These are phyloP conservation scores for Grammomys dolichurus DNA, from an alignment of 2,113 vertebrate genomes.

Conservation along the genomic window DNA sequence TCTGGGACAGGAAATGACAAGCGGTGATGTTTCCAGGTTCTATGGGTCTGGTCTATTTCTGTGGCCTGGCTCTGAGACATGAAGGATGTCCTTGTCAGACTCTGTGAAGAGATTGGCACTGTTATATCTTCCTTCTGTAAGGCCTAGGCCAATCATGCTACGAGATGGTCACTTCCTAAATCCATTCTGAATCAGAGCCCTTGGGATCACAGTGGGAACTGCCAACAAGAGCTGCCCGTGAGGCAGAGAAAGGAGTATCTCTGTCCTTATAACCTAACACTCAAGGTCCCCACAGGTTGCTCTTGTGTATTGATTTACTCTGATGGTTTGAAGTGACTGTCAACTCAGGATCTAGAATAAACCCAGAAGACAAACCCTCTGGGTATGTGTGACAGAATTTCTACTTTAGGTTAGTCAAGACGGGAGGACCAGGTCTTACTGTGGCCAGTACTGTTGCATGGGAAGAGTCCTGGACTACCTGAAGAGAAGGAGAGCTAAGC, in stretches of 20 bases:
- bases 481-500: not conserved
- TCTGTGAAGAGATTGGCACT: not conserved
- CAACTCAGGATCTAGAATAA: too few species aligned
- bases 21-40: not conserved
- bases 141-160: not conserved
- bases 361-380: not conserved
- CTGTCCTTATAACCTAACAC: not conserved
- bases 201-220: not conserved
- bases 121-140: not conserved
- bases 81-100: not conserved
- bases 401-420: not conserved
- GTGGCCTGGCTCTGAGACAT: not conserved
- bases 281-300: accelerated
- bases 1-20: not conserved
- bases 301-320: not conserved
- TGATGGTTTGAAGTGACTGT: not conserved
- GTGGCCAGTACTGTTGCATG: not conserved
- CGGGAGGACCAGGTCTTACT: not conserved
- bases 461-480: not conserved
- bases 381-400: not conserved
- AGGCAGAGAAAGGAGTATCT: not conserved
- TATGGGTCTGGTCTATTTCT: not conserved
- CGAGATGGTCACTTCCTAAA: not conserved
- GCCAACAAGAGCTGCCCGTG: not conserved
- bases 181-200: not conserved